Evolutionary conservation across 2,797 vertebrate species (phyloP), one percentile per base, ranked within the genome.

Genomic region (Esox masquinongy): DNA sequence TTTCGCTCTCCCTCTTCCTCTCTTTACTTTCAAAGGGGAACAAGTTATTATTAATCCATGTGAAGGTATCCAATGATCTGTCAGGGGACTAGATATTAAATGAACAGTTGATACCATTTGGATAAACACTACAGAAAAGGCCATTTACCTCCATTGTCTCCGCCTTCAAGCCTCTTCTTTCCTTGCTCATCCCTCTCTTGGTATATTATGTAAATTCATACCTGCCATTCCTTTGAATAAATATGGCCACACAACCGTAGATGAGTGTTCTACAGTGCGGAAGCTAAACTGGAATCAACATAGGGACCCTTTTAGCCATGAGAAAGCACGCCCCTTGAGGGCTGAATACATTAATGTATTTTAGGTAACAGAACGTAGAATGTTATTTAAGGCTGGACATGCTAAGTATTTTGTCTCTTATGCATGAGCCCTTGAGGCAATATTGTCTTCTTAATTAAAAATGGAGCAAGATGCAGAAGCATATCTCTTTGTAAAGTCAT

Each of bases 331-430:
- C 87, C 93, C 93, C 36, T 79, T 83, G 82, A 90, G 92, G 83
- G 72, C 86, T 80, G 85, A 90, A 92, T 87, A 92, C 90, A 94
- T 91, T 82, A 87, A 87, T 92, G 93, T 93, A 93, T 94, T 94
- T 93, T 91, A 84, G 85, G 92, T 90, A 90, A 77, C 88, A 80
- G 87, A 90, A 92, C 88, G 82, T 84, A 88, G 89, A 89, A 89
- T 92, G 88, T 89, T 91, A 88, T 92, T 91, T 92, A 85, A 84
- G 89, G 83, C 91, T 84, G 91, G 93, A 92, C 90, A 91, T 85
- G 88, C 88, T 90, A 93, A 93, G 90, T 93, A 88, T 86, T 91
- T 92, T 91, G 93, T 93, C 85, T 93, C 85, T 86, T 86, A 86
- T 83, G 89, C 87, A 87, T 86, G 87, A 83, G 79, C 83, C 91